Evolutionary conservation across 1,140 invertebrate species (phyloP).

Genomic region (Eupeodes corollae): DNA sequence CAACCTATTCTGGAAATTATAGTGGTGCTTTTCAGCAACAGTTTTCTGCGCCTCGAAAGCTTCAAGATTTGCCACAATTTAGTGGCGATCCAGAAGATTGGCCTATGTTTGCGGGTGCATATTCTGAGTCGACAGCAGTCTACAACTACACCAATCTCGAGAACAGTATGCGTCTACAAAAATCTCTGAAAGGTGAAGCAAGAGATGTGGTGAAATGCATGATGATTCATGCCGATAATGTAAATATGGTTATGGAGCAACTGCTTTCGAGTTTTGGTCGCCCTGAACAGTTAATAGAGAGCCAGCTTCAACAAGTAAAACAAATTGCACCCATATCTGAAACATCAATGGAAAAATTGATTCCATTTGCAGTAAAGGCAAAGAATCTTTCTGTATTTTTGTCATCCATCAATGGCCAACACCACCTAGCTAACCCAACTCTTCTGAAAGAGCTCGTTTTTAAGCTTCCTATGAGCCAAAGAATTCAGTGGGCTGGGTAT

Average conservation of each 20-base stretch:
- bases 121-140: not conserved
- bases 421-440: conserved; percentile 1
- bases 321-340: conserved; percentile 5
- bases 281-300: conserved; percentile 2
- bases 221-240: conserved; percentile 5
- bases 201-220: conserved; percentile 3
- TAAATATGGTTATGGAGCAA: conserved; percentile 2
- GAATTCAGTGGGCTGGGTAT: conserved; percentile 3
- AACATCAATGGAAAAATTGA: not conserved
- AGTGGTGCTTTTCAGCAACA: too few relatives aligned
- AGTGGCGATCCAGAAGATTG: conserved; percentile 2
- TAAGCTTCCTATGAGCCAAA: conserved; percentile 4
- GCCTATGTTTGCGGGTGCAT: conserved; percentile 6
- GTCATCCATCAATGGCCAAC: conserved; percentile 4
- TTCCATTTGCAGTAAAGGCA: conserved; percentile 4
- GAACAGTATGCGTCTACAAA: conserved; percentile 2
- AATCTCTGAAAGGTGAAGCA: conserved; percentile 3
- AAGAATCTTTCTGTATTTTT: conserved; percentile 1
- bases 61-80: conserved; percentile 5
- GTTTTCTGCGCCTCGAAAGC: conserved; percentile 3
- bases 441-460: not conserved
- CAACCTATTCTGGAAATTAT: too few relatives aligned
- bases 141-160: conserved; percentile 4
- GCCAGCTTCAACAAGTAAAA: conserved; percentile 1
- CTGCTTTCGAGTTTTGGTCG: conserved; percentile 4